phyloP scores from a whole-genome alignment of 1,140 invertebrate genomes.

The Brachionus angularis region DNA sequence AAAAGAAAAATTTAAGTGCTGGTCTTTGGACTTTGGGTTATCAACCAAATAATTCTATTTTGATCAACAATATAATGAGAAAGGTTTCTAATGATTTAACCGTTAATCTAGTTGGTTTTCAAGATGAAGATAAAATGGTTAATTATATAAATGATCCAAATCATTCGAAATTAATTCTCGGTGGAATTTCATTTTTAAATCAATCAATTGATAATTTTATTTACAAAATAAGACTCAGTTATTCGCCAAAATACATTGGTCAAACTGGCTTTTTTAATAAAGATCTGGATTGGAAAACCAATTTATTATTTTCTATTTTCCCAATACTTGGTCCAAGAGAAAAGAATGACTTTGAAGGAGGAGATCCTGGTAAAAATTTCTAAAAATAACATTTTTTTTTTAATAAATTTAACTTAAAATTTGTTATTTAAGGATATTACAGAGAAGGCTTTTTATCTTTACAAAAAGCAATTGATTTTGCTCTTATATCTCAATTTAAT shows the following conservation, averaged over 20 bases:
- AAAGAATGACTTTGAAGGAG: constrained; percentile 61
- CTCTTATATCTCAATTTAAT: constrained; percentile 58
- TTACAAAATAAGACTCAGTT: constrained; percentile 65
- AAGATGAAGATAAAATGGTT: constrained; percentile 55
- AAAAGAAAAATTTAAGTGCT: too few species aligned
- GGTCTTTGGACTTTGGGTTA: constrained; percentile 48
- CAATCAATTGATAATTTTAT: constrained; percentile 48
- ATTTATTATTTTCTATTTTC: constrained; percentile 66
- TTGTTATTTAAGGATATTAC: constrained; percentile 58
- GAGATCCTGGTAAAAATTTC: constrained; percentile 63
- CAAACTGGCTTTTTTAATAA: constrained; percentile 53
- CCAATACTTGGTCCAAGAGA: constrained; percentile 66
- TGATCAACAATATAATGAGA: constrained; percentile 48
- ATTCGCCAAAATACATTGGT: constrained; percentile 61
- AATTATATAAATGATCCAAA: constrained; percentile 50
- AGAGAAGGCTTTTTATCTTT: constrained; percentile 68
- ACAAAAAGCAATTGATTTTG: constrained; percentile 65
- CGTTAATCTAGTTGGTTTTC: constrained; percentile 49
- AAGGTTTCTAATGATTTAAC: constrained; percentile 45
- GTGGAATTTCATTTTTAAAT: constrained; percentile 55
- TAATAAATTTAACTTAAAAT: constrained; percentile 29
- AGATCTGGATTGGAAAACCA: constrained; percentile 65
- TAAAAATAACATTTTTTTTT: constrained; percentile 10
- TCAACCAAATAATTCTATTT: constrained; percentile 48
- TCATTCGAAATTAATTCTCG: constrained; percentile 50